Percentiles rank a stretch among this genome's conserved stretches.
phyloP scores from a whole-genome alignment of 53 echinoderm and acorn worm species.

The Henricia sp. region DNA sequence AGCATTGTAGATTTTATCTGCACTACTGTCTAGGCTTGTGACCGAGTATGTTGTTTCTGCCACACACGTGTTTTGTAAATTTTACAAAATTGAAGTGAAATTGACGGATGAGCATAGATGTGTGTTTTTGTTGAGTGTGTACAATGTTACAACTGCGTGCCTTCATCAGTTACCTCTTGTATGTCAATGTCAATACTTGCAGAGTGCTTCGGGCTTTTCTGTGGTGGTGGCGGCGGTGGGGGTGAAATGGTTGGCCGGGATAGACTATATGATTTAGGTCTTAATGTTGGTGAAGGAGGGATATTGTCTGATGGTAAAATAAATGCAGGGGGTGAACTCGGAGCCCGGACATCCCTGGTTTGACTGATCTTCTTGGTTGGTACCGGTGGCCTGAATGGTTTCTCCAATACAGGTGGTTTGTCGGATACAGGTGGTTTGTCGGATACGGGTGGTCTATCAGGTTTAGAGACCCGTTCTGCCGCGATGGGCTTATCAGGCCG shows the following conservation, averaged over 20 bases:
- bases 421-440: not conserved
- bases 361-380: constrained; percentile 40
- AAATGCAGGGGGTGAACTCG: not conserved
- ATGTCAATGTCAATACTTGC: constrained; percentile 8
- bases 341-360: not conserved
- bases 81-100: not conserved
- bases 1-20: no score
- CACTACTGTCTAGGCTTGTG: no score
- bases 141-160: constrained; percentile 22
- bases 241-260: constrained; percentile 47
- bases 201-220: constrained; percentile 34
- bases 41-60: not conserved
- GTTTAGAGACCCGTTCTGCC: not conserved
- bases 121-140: not conserved
- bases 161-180: constrained; percentile 8
- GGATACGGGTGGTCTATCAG: not conserved
- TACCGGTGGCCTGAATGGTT: constrained; percentile 34
- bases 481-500: constrained; percentile 14
- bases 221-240: constrained; percentile 48
- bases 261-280: constrained; percentile 56
- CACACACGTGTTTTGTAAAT: not conserved
- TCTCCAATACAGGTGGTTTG: constrained; percentile 38
- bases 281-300: constrained; percentile 40
- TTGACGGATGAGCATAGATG: not conserved
- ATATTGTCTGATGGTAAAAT: not conserved